Evolutionary conservation across 2,888 invertebrate species (phyloP), one percentile per base, ranked within the genome.

Genomic region (Drosophila anomalipes): DNA sequence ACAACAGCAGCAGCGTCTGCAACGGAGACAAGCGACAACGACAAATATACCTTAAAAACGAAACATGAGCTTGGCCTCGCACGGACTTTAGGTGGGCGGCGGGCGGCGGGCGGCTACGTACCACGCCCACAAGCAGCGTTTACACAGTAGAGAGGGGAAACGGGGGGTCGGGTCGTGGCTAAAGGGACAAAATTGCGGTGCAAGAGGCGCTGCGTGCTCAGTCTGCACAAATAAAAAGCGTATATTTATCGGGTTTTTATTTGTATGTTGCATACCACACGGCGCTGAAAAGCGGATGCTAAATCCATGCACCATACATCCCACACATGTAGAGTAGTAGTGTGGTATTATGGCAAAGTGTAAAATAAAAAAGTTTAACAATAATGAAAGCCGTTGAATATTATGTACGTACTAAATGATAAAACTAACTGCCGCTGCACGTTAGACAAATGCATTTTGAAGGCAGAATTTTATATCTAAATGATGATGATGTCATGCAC

Each of bases 251-350:
- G 79, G 61, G 70, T 77, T 78, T 66, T 32, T 58, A 30, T 58
- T 58, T 74, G 83, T 77, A 81, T 83, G 82, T 69, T 80, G 87
- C 82, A 85, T 87, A 85, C 85, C 72, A 82, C 73, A 78, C 67
- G 78, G 81, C 73, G 73, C 74, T 39, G 52, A 61, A 56, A 70
- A 61, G 79, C 65, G 56, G 56, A 32, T 65, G 67, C 77, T 76
- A 73, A 70, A 72, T 70, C 66, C 56, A 57, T 59, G 32, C 35
- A 30, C 5, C 53, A 52, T 22, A n/a, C 22, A 59, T 9, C 10
- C 30, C 33, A 22, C 28, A n/a, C 54, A 26, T 53, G 37, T 49
- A 30, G 26, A 32, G 47, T 14, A 32, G 47, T 14, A 22, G 47
- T 35, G 58, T 49, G n/a, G 35, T 28, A 51, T 62, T 59, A 37